Evolutionary conservation across 1,140 invertebrate species (phyloP), one percentile per base, ranked within the genome.

Genomic region (Drosophila yakuba): DNA sequence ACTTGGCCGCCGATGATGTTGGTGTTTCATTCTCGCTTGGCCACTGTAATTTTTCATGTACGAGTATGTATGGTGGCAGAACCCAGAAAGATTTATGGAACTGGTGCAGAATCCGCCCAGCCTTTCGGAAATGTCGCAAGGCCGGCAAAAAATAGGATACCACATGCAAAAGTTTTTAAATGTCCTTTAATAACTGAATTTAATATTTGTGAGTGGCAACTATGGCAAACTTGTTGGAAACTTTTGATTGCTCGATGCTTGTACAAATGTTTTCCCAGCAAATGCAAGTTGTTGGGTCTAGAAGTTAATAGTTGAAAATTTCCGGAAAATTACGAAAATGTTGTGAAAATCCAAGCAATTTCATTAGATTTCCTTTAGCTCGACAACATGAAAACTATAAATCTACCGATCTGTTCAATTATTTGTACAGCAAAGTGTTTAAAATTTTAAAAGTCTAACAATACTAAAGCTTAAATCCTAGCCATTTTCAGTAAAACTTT

Each of bases 41-140:
- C 58, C 60, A 60, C 48, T 66, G 85, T 82, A 82, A 88, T 86
- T 86, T 86, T 82, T 86, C 82, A 88, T 86, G 17, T 17, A 17
- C 17, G 17, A 17, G 17, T 17, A 17, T 17, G 74, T 86, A 67
- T 68, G 50, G 61, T 32, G 11, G 47, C 57, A 55, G 54, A 43
- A 67, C 71, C 20, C 2, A 38, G 15, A 58, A 75, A 86, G 83
- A 86, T 88, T 86, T 86, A 86, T 88, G 81, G 45, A 78, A 51
- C 59, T 82, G 82, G 15, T 51, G 23, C 48, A 69, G 59, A 77
- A 45, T 74, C 55, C 44, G 44, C 25, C 20, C 32, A 8, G n/a
- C 23, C 15, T 52, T 64, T 43, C 28, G 36, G 36, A 38, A 48
- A 62, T 48, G 59, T 50, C 32, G 36, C 54, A 23, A 28, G 57